Evolutionary conservation across 2,113 vertebrate species (phyloP).

Genomic region (Spea multiplicata): DNA sequence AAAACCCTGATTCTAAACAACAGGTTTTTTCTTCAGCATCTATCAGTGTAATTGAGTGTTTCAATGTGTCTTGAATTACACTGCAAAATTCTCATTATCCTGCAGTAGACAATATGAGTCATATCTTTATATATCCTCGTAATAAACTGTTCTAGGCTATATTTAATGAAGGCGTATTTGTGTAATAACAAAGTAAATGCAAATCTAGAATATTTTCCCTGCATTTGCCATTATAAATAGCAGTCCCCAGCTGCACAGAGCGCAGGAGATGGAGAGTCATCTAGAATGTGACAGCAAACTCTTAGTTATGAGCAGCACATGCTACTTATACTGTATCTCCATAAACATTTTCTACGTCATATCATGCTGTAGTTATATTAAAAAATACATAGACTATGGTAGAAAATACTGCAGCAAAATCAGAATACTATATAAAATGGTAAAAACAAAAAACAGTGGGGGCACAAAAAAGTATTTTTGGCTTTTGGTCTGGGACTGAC

Average conservation of each 20-base stretch:
- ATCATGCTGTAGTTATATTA: constrained; percentile 19
- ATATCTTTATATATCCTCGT: neutral
- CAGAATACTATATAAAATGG: too few relatives aligned
- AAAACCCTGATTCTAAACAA: neutral
- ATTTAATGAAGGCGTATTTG: neutral
- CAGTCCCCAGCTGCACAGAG: neutral
- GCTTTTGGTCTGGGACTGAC: too few relatives aligned
- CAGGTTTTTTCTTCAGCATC: neutral
- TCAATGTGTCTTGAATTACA: neutral
- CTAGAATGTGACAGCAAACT: neutral
- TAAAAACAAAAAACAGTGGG: too few relatives aligned
- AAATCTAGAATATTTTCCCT: neutral
- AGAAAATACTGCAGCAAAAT: neutral
- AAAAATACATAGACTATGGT: constrained; percentile 13
- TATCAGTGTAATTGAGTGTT: neutral
- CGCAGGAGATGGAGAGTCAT: neutral
- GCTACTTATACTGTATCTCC: constrained; percentile 1
- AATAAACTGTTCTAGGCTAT: constrained; percentile 1
- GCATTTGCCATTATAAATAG: neutral
- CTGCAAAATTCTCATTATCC: neutral
- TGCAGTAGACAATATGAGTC: neutral
- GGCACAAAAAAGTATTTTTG: too few relatives aligned
- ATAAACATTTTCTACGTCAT: constrained; percentile 35
- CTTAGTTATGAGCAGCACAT: constrained; percentile 15
- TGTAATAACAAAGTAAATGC: neutral